Conservation (phyloP, 2,888 invertebrate genomes). For the Pristionchus maxplancki region DNA sequence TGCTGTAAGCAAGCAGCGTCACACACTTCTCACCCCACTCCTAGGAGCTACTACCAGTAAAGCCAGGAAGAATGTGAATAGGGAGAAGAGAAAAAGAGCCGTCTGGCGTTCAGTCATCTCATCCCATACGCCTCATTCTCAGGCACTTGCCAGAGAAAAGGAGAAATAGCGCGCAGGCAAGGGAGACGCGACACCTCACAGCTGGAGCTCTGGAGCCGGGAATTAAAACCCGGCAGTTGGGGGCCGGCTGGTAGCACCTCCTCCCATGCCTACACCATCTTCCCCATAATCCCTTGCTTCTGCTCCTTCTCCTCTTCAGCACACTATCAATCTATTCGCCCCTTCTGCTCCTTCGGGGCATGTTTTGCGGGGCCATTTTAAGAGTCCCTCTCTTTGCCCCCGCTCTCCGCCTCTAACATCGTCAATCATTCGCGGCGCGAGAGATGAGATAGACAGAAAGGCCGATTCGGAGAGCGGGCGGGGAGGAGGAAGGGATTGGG, state of each 20-base stretch:
- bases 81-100: background rate
- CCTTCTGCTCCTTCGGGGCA: background rate
- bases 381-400: background rate
- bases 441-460: slow-evolving; percentile 1
- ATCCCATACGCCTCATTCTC: background rate
- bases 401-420: slow-evolving; percentile 1
- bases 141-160: background rate
- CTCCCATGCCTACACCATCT: background rate
- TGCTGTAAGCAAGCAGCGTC: background rate
- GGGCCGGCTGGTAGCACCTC: background rate
- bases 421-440: slow-evolving; percentile 18
- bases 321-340: background rate
- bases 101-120: background rate
- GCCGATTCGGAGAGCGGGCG: background rate
- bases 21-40: background rate
- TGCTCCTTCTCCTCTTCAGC: background rate
- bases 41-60: background rate
- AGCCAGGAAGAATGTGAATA: background rate
- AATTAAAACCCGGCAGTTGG: background rate
- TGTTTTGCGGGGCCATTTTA: background rate
- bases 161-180: background rate
- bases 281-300: background rate
- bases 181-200: background rate
- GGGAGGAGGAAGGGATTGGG: background rate
- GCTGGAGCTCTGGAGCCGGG: background rate